These are phyloP conservation scores for Salarias fasciatus DNA, from an alignment of 2,797 vertebrate species.

Conservation along the genomic window DNA sequence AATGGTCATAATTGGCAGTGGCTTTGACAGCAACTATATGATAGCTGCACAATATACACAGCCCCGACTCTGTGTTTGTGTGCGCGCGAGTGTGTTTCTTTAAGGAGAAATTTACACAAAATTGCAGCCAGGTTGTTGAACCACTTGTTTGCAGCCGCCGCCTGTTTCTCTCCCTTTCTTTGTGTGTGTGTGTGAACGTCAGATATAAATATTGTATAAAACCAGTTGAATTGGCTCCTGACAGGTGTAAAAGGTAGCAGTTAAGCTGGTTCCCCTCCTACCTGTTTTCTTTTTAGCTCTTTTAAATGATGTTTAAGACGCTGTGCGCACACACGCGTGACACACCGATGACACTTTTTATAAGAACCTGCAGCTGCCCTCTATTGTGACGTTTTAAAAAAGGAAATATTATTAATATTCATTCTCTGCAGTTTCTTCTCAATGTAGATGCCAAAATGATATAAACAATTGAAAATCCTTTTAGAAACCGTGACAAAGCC, in stretches of 20 bases:
- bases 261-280: constrained; percentile 71
- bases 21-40: constrained; percentile 99
- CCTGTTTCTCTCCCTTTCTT: constrained; percentile 84
- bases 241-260: constrained; percentile 84
- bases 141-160: constrained; percentile 72
- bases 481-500: no score
- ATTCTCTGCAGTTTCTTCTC: no score
- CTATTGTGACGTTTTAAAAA: constrained; percentile 38
- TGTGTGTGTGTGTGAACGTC: constrained; percentile 34
- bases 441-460: no score
- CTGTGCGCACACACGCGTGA: constrained; percentile 6
- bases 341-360: neutral
- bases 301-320: constrained; percentile 52
- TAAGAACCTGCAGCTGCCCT: constrained; percentile 19
- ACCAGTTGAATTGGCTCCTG: constrained; percentile 68
- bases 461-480: no score
- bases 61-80: constrained; percentile 54
- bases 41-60: constrained; percentile 93
- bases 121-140: constrained; percentile 93
- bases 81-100: constrained; percentile 80
- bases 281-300: constrained; percentile 53
- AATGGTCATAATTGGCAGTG: constrained; percentile 99
- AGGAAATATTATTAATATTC: constrained; percentile 33
- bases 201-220: constrained; percentile 72
- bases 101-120: constrained; percentile 98